phyloP scores from a whole-genome alignment of 2,888 invertebrate genomes.

The Helicoverpa assulta region DNA sequence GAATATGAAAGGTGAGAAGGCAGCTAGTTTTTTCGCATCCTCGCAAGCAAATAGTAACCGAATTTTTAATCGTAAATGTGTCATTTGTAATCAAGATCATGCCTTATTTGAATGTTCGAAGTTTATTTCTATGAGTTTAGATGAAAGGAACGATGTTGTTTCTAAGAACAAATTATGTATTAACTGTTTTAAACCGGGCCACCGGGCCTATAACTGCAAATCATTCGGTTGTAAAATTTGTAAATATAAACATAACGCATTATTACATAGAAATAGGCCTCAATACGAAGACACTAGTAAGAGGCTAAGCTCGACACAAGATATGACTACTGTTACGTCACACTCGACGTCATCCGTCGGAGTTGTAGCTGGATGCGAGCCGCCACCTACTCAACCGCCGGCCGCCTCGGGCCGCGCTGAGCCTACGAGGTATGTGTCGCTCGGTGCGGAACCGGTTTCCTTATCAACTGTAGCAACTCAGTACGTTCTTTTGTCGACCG shows the following conservation, averaged over 20 bases:
- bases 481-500: conserved; percentile 14
- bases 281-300: background rate
- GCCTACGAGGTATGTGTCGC: too few species aligned
- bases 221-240: conserved; percentile 18
- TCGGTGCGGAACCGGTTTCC: conserved; percentile 17
- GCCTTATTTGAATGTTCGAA: conserved; percentile 10
- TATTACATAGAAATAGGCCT: conserved; percentile 21
- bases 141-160: conserved; percentile 13
- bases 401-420: too few species aligned
- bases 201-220: conserved; percentile 15
- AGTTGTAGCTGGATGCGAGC: too few species aligned
- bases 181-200: conserved; percentile 13
- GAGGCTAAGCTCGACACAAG: background rate
- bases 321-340: background rate
- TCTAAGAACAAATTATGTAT: conserved; percentile 1
- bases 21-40: conserved; percentile 6
- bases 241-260: conserved; percentile 12
- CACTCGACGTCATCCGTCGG: background rate
- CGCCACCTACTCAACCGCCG: too few species aligned
- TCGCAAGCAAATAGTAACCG: background rate
- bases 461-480: conserved; percentile 5
- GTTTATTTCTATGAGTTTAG: conserved; percentile 20
- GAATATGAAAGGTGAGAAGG: too few species aligned
- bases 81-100: conserved; percentile 14
- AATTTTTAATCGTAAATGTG: background rate